phyloP scores from a whole-genome alignment of 2,888 invertebrate species.

The Onthophagus sagittarius region DNA sequence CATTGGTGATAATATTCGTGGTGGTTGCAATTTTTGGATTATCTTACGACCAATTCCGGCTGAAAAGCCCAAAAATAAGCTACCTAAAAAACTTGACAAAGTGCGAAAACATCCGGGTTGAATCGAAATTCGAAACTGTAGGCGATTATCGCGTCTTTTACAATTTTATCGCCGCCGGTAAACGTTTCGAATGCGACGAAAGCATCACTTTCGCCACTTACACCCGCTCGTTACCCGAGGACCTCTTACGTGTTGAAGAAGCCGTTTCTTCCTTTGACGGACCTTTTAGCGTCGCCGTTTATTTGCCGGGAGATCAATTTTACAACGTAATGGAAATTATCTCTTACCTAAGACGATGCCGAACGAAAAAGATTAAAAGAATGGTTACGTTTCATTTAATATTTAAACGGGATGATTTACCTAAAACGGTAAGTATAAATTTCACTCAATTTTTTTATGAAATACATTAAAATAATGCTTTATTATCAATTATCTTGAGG shows the following conservation, averaged over 20 bases:
- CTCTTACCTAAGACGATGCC: constrained; percentile 70
- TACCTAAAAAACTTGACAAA: no score
- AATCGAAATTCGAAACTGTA: no score
- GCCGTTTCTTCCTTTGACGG: constrained; percentile 79
- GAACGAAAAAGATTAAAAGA: constrained; percentile 62
- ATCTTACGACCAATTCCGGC: no score
- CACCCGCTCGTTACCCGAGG: constrained; percentile 80
- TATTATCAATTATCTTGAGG: no score
- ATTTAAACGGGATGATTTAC: constrained; percentile 76
- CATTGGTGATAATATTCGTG: no score
- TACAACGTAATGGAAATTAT: constrained; percentile 69
- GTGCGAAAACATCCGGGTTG: no score
- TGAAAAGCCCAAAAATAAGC: no score
- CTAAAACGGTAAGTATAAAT: constrained; percentile 57
- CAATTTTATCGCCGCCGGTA: constrained; percentile 70
- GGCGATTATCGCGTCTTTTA: constrained; percentile 72
- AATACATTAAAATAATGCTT: no score
- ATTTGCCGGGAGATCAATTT: constrained; percentile 78
- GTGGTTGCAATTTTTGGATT: no score
- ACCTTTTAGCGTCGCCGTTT: constrained; percentile 77
- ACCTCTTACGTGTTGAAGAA: constrained; percentile 66
- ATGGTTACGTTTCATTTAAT: constrained; percentile 81
- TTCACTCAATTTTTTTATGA: no score
- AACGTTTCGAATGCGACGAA: constrained; percentile 65
- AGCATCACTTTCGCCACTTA: constrained; percentile 82